Conservation (phyloP, 2,113 vertebrate genomes). For the Chrysochloris asiatica region DNA sequence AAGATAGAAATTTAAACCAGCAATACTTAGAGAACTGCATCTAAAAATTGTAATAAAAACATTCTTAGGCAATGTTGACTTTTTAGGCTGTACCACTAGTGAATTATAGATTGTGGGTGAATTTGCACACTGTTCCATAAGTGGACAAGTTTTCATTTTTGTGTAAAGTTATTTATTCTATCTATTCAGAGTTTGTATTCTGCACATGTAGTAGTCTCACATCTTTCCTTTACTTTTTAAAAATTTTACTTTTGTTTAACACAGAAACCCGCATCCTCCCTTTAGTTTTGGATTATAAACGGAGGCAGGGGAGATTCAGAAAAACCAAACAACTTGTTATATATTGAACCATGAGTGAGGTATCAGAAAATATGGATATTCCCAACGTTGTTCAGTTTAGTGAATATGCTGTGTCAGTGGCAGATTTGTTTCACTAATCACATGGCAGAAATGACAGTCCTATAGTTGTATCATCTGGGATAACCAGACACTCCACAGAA, state of each 20-base stretch:
- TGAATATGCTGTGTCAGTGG: background rate
- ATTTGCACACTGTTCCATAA: conserved; percentile 44
- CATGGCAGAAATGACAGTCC: conserved; percentile 28
- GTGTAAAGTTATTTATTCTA: conserved; percentile 29
- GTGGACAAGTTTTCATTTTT: conserved; percentile 36
- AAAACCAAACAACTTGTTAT: background rate
- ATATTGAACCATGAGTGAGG: background rate
- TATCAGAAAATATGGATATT: conserved; percentile 17
- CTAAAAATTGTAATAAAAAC: background rate
- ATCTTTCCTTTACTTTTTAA: background rate
- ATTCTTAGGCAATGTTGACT: conserved; percentile 2
- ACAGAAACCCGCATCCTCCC: background rate
- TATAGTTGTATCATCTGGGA: background rate
- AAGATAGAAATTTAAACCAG: conserved; percentile 24
- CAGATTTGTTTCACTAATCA: conserved; percentile 52
- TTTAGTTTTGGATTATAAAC: conserved; percentile 18
- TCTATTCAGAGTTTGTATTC: background rate
- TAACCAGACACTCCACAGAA: background rate
- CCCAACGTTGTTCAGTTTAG: conserved; percentile 25
- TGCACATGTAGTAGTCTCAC: background rate
- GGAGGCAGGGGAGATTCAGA: background rate
- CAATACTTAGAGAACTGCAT: background rate
- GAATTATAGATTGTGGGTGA: conserved; percentile 26
- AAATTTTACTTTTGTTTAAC: conserved; percentile 18
- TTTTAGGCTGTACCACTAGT: background rate